Percentiles rank a stretch among this genome's conserved stretches.
Evolutionary conservation across 2,888 invertebrate genomes (phyloP).

Genomic region (Harpalus rubripes): DNA sequence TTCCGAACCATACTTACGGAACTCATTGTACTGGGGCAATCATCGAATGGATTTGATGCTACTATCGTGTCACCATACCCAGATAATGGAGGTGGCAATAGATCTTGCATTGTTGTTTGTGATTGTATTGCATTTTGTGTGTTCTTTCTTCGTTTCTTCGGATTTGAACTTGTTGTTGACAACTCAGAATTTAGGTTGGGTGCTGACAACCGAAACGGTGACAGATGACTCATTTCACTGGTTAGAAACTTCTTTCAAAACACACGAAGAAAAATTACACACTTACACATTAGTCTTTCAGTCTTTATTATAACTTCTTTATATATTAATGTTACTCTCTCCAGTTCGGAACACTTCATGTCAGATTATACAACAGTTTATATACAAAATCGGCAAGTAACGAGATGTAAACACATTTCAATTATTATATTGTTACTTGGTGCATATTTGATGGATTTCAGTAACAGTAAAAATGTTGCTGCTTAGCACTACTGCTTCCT

Average conservation of each 20-base stretch:
- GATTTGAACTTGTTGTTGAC: slow-evolving; percentile 88
- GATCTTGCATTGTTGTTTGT: slow-evolving; percentile 85
- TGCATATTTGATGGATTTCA: slow-evolving; percentile 16
- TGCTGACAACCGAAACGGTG: slow-evolving; percentile 76
- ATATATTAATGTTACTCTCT: slow-evolving; percentile 23
- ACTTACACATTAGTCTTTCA: slow-evolving; percentile 60
- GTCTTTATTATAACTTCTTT: slow-evolving; percentile 36
- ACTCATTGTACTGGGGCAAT: slow-evolving; percentile 83
- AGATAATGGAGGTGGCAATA: slow-evolving; percentile 90
- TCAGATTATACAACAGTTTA: slow-evolving; percentile 40
- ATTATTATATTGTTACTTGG: slow-evolving; percentile 24
- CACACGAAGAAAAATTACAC: slow-evolving; percentile 52
- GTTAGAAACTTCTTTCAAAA: slow-evolving; percentile 48
- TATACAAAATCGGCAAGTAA: slow-evolving; percentile 19
- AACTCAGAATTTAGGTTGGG: slow-evolving; percentile 78
- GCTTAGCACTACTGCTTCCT: slow-evolving; percentile 42
- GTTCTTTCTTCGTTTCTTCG: slow-evolving; percentile 91
- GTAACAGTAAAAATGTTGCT: slow-evolving; percentile 35
- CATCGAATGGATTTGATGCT: slow-evolving; percentile 97
- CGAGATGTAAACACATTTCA: slow-evolving; percentile 38
- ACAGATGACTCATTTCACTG: slow-evolving; percentile 75
- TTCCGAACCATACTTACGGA: slow-evolving; percentile 75
- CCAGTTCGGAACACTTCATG: slow-evolving; percentile 55
- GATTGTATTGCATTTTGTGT: slow-evolving; percentile 84
- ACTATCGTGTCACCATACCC: slow-evolving; percentile 96